These are phyloP conservation scores for Oplegnathus fasciatus DNA, from an alignment of 2,113 vertebrate genomes.

Conservation along the genomic window DNA sequence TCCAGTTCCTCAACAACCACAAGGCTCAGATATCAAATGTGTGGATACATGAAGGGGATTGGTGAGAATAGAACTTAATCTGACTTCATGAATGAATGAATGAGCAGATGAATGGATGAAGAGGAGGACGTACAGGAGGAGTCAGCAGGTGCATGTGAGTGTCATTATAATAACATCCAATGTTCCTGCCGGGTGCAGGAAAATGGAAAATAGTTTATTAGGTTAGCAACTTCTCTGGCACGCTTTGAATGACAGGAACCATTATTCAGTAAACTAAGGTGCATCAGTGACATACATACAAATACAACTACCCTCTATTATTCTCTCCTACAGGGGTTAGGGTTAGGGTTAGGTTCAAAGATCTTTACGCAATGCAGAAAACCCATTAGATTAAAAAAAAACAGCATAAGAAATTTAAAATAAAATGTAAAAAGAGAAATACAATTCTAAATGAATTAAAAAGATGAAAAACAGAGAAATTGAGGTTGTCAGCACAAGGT, in stretches of 20 bases:
- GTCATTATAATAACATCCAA: not conserved
- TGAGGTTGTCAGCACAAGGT: not conserved
- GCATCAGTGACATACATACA: not conserved
- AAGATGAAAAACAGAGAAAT: not conserved
- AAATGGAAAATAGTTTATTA: slow-evolving; percentile 27
- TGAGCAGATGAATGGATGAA: slow-evolving; percentile 28
- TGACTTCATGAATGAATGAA: slow-evolving; percentile 62
- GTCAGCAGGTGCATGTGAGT: not conserved
- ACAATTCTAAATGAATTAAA: not conserved
- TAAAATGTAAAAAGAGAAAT: not conserved
- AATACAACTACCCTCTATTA: not conserved
- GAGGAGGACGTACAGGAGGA: slow-evolving; percentile 9
- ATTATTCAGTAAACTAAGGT: slow-evolving; percentile 14
- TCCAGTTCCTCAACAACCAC: not conserved
- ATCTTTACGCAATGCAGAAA: not conserved
- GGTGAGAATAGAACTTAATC: slow-evolving; percentile 41
- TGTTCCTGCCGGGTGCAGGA: slow-evolving; percentile 17
- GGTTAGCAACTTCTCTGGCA: not conserved
- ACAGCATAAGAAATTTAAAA: not conserved
- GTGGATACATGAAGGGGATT: not conserved
- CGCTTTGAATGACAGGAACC: not conserved
- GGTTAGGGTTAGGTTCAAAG: no score
- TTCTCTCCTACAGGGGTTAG: not conserved
- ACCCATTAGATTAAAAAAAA: not conserved
- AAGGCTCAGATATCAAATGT: not conserved